These are phyloP conservation scores for Gadus macrocephalus DNA, from an alignment of 2,113 vertebrate genomes.

Conservation along the genomic window DNA sequence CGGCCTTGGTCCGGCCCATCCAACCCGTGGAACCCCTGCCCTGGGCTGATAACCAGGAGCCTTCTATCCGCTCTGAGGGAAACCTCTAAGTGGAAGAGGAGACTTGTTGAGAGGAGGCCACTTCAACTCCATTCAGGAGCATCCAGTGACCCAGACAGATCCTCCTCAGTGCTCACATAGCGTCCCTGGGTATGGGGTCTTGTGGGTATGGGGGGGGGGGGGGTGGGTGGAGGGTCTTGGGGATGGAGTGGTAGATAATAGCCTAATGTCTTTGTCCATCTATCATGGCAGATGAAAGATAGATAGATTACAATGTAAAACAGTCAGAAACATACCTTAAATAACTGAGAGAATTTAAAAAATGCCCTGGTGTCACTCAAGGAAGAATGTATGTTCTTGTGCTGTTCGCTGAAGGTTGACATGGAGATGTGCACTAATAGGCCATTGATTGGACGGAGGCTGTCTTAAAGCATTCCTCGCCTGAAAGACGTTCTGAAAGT, in stretches of 20 bases:
- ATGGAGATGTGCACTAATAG: neutral
- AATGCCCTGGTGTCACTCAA: slow-evolving; percentile 6
- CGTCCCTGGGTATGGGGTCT: neutral
- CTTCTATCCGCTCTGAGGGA: neutral
- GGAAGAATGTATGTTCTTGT: neutral
- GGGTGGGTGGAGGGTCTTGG: too few species aligned
- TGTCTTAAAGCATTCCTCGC: neutral
- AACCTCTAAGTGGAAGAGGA: slow-evolving; percentile 7
- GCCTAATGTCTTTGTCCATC: neutral
- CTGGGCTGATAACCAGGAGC: neutral
- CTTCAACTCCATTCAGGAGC: neutral
- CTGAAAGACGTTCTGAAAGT: neutral
- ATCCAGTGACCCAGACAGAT: slow-evolving; percentile 1
- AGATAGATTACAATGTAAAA: slow-evolving; percentile 12
- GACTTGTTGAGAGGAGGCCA: slow-evolving; percentile 7
- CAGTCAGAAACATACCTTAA: slow-evolving; percentile 4
- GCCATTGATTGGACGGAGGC: neutral
- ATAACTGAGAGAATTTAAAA: slow-evolving; percentile 11
- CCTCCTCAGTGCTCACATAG: neutral
- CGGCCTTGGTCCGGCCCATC: neutral
- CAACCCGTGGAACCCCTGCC: neutral
- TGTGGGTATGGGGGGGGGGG: too few species aligned
- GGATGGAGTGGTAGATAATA: neutral
- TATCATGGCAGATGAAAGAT: neutral
- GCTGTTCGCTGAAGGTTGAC: neutral